These are phyloP conservation scores for Epistrophe eligans DNA, from an alignment of 2,888 invertebrate genomes.

Conservation along the genomic window DNA sequence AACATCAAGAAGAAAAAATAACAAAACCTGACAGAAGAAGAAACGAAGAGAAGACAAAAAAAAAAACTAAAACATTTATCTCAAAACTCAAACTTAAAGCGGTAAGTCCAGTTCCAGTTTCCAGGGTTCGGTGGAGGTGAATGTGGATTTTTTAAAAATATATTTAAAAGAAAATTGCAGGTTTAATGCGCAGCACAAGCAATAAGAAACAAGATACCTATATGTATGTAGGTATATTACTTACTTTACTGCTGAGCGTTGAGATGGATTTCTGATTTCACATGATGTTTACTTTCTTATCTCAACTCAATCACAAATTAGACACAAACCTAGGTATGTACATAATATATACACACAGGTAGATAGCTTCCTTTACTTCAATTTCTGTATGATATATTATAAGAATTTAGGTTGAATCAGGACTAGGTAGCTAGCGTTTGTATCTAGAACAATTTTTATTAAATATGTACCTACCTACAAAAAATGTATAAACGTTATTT, in stretches of 20 bases:
- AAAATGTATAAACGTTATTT: too few species aligned
- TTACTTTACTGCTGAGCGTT: neutral
- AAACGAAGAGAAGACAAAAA: constrained; percentile 27
- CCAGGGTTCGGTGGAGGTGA: constrained; percentile 8
- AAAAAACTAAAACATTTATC: constrained; percentile 51
- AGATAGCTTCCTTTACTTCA: neutral
- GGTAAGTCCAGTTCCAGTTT: constrained; percentile 58
- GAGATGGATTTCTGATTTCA: constrained; percentile 20
- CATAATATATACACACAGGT: neutral
- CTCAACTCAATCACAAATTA: constrained; percentile 17
- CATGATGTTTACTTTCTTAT: constrained; percentile 38
- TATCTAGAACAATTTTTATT: too few species aligned
- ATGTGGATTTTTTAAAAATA: constrained; percentile 13
- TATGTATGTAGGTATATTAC: too few species aligned
- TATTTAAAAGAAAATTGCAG: constrained; percentile 34
- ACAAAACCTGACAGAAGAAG: constrained; percentile 23
- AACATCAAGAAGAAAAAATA: constrained; percentile 9
- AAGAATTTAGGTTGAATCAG: too few species aligned
- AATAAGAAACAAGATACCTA: constrained; percentile 14
- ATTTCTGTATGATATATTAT: neutral
- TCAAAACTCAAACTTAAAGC: constrained; percentile 46
- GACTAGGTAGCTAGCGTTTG: too few species aligned
- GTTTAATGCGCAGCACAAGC: constrained; percentile 30
- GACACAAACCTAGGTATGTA: neutral
- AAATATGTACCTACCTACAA: too few species aligned